Percentiles rank a stretch among this genome's conserved stretches.
These are phyloP conservation scores for Oxytorus armatus DNA, from an alignment of 2,888 invertebrate genomes.

Conservation along the genomic window DNA sequence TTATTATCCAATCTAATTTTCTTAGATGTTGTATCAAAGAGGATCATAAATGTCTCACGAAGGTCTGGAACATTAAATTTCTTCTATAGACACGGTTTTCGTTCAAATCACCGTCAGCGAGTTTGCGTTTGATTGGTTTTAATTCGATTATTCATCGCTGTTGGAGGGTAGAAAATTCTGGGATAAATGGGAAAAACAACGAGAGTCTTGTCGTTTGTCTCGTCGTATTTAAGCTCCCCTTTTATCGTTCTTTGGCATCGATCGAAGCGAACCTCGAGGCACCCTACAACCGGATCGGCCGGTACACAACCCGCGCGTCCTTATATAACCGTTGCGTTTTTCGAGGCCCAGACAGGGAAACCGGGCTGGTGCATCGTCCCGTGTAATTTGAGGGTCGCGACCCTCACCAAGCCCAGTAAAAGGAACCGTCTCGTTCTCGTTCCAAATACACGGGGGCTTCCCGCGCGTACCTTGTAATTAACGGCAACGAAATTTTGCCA, in stretches of 20 bases:
- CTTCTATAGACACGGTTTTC: neutral
- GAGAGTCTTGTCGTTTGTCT: slow-evolving; percentile 51
- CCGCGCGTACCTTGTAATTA: slow-evolving; percentile 43
- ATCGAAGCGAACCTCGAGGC: slow-evolving; percentile 32
- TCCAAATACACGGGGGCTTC: slow-evolving; percentile 12
- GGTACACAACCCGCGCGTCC: slow-evolving; percentile 1
- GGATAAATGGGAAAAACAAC: slow-evolving; percentile 28
- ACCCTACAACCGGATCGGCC: slow-evolving; percentile 44
- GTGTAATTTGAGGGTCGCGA: slow-evolving; percentile 71
- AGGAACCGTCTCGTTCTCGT: slow-evolving; percentile 28
- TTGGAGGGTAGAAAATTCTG: slow-evolving; percentile 34
- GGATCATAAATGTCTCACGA: neutral
- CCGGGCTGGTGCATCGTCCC: slow-evolving; percentile 68
- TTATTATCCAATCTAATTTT: too few relatives aligned
- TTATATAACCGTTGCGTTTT: slow-evolving; percentile 51
- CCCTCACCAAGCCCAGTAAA: slow-evolving; percentile 43
- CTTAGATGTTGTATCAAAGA: neutral
- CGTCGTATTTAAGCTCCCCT: slow-evolving; percentile 41
- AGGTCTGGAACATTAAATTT: neutral
- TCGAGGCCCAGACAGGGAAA: slow-evolving; percentile 60
- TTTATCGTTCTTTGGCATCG: slow-evolving; percentile 60
- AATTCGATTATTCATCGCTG: slow-evolving; percentile 45
- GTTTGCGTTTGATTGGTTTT: slow-evolving; percentile 15
- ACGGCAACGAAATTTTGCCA: slow-evolving; percentile 41
- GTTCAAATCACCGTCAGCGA: slow-evolving; percentile 3